phyloP scores from a whole-genome alignment of 2,797 vertebrate genomes.

The Arremon aurantiirostris region DNA sequence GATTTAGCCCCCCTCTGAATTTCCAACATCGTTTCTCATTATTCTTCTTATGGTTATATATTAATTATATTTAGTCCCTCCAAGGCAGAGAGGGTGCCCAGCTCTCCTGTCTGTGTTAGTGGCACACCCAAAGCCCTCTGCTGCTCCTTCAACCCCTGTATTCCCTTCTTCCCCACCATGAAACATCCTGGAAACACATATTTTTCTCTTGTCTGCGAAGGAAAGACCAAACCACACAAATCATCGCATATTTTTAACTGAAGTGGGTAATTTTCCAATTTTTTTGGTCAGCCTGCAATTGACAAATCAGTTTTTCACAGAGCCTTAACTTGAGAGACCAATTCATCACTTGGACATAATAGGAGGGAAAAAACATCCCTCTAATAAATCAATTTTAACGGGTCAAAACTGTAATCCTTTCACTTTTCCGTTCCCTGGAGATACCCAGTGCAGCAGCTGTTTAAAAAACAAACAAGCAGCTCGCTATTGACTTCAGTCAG shows the following conservation, averaged over 20 bases:
- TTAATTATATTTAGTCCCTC: neutral
- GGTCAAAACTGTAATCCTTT: conserved; percentile 49
- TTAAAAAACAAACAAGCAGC: conserved; percentile 48
- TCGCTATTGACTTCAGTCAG: conserved; percentile 34
- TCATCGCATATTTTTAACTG: conserved; percentile 14
- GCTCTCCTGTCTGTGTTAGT: neutral
- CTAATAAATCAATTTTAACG: conserved; percentile 58
- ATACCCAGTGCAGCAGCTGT: neutral
- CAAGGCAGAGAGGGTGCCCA: neutral
- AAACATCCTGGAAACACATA: neutral
- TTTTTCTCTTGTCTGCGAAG: neutral
- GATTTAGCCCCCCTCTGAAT: no score
- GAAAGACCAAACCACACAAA: neutral
- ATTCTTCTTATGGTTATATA: no score
- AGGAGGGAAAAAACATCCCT: neutral
- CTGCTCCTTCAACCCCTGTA: neutral
- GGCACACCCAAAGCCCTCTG: neutral
- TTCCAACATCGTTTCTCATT: no score
- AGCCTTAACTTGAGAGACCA: conserved; percentile 26
- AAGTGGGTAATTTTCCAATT: conserved; percentile 1
- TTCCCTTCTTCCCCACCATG: neutral
- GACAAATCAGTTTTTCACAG: conserved; percentile 54
- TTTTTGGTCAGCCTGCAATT: neutral
- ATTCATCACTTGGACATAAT: conserved; percentile 52
- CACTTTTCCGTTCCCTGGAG: neutral